phyloP scores from a whole-genome alignment of 2,113 vertebrate genomes.

The Gallinago paraguaiae region DNA sequence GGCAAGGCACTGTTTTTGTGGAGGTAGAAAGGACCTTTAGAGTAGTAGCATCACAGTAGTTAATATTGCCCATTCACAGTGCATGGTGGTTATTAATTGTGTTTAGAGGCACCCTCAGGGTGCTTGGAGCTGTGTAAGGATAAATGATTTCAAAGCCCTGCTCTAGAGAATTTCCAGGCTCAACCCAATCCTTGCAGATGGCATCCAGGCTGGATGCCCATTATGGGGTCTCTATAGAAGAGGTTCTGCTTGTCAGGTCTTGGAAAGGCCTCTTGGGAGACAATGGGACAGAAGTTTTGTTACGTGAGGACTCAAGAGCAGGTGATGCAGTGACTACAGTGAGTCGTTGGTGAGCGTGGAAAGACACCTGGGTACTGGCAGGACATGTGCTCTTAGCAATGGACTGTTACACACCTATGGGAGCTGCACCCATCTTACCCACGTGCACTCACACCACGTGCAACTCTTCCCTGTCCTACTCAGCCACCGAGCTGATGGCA shows the following conservation, averaged over 20 bases:
- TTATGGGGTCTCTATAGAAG: background rate
- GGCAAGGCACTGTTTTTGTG: background rate
- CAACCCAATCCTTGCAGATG: background rate
- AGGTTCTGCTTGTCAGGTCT: background rate
- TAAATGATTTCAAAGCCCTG: background rate
- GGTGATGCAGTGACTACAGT: background rate
- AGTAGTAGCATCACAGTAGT: slow-evolving; percentile 8
- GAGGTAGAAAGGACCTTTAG: background rate
- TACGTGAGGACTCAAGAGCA: rapidly evolving
- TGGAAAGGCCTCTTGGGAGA: background rate
- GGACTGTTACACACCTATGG: background rate
- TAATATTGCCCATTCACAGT: background rate
- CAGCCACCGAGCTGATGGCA: background rate
- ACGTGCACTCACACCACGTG: background rate
- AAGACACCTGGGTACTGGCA: background rate
- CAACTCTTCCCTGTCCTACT: background rate
- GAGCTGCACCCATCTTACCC: background rate
- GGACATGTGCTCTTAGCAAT: background rate
- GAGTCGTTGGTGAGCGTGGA: background rate
- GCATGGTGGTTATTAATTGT: slow-evolving; percentile 15
- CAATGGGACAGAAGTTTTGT: background rate
- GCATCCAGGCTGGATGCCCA: background rate
- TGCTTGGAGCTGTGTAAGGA: slow-evolving; percentile 19
- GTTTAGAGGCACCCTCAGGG: background rate
- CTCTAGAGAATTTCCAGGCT: background rate